phyloP scores from a whole-genome alignment of 2,797 vertebrate species.

The Anabacerthia variegaticeps region DNA sequence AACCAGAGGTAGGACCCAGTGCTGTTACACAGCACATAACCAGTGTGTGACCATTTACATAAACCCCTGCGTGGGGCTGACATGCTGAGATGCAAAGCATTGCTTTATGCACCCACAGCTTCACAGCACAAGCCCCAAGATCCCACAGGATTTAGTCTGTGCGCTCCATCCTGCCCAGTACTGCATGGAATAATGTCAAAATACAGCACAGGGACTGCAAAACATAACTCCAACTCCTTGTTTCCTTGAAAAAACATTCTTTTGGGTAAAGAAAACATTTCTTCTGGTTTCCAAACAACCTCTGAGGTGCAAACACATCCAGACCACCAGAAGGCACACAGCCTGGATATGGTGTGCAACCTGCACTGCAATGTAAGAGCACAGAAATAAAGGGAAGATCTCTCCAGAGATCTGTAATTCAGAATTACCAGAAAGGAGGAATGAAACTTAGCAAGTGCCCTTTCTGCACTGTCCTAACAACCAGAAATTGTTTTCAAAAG shows the following conservation, averaged over 20 bases:
- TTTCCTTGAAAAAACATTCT: not conserved
- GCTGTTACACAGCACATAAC: not conserved
- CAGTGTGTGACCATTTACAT: not conserved
- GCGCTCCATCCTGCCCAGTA: accelerated
- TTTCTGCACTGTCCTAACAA: not conserved
- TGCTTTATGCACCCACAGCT: not conserved
- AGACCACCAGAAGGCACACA: not conserved
- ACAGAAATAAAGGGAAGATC: not conserved
- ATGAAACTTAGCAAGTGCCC: not conserved
- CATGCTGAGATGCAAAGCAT: not conserved
- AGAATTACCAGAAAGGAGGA: not conserved
- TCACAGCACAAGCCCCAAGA: not conserved
- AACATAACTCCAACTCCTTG: not conserved
- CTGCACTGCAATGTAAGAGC: accelerated
- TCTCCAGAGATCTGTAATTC: not conserved
- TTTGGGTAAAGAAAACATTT: not conserved
- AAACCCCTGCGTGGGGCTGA: not conserved
- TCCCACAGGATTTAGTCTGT: not conserved
- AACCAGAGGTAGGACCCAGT: not conserved
- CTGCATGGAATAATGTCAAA: accelerated
- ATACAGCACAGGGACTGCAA: not conserved
- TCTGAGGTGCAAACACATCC: not conserved
- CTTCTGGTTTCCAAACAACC: not conserved
- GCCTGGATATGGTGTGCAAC: not conserved
- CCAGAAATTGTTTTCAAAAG: not conserved